These are phyloP conservation scores for Scomber scombrus DNA, from an alignment of 2,113 vertebrate species.

Conservation along the genomic window DNA sequence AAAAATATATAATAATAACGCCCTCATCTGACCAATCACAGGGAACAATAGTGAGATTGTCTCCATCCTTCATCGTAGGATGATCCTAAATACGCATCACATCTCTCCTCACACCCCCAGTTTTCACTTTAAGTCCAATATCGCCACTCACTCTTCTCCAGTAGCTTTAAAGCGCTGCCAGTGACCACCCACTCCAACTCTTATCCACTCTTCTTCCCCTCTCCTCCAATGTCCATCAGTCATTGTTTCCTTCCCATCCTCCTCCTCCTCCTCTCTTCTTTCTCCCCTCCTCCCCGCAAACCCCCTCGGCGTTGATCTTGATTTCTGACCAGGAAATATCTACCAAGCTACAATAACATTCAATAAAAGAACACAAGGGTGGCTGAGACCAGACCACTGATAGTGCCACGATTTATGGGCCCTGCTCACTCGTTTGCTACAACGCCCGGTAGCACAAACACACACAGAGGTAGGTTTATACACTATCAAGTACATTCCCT, in stretches of 20 bases:
- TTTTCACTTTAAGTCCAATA: slow-evolving; percentile 69
- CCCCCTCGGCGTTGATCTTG: slow-evolving; percentile 70
- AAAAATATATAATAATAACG: slow-evolving; percentile 1
- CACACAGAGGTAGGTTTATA: background rate
- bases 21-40: slow-evolving; percentile 57
- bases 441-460: slow-evolving; percentile 19
- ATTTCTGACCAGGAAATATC: slow-evolving; percentile 81
- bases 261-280: slow-evolving; percentile 17
- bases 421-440: slow-evolving; percentile 40
- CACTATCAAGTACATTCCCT: background rate
- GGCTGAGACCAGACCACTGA: slow-evolving; percentile 69
- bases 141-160: slow-evolving; percentile 51
- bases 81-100: slow-evolving; percentile 77
- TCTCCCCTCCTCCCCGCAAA: background rate
- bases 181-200: slow-evolving; percentile 72
- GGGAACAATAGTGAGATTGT: slow-evolving; percentile 54
- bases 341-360: slow-evolving; percentile 76
- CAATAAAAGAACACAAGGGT: slow-evolving; percentile 77
- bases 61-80: slow-evolving; percentile 62
- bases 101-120: slow-evolving; percentile 71
- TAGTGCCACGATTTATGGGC: slow-evolving; percentile 74
- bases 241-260: slow-evolving; percentile 74
- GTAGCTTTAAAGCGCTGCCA: slow-evolving; percentile 72
- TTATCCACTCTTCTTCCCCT: slow-evolving; percentile 72
- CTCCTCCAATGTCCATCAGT: slow-evolving; percentile 76